Evolutionary conservation across 2,888 invertebrate genomes (phyloP).

Genomic region (Drosophila helvetica): DNA sequence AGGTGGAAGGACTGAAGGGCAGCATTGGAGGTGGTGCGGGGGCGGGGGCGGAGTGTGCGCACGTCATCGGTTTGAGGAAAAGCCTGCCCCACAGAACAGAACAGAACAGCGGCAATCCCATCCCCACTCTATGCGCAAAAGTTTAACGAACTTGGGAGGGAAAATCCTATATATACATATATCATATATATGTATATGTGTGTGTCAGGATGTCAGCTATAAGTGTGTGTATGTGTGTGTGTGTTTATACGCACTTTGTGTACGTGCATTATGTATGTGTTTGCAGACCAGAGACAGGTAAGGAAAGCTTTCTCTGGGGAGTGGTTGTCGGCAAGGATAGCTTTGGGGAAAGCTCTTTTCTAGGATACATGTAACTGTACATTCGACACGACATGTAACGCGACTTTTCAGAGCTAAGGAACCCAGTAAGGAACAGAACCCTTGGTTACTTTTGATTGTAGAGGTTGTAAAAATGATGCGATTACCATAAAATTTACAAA

Average conservation of each 20-base stretch:
- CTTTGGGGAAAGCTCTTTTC: constrained; percentile 18
- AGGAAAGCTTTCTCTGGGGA: background rate
- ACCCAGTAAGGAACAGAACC: background rate
- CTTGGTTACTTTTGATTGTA: no score
- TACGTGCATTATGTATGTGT: constrained; percentile 11
- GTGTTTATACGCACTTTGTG: constrained; percentile 37
- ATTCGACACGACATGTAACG: background rate
- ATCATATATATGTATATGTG: constrained; percentile 8
- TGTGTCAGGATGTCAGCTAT: background rate
- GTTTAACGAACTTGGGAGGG: constrained; percentile 74
- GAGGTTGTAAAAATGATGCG: no score
- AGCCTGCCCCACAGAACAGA: constrained; percentile 16
- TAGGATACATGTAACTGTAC: background rate
- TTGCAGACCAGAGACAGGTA: background rate
- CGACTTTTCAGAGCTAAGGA: no score
- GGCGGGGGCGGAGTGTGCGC: constrained; percentile 64
- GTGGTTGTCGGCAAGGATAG: background rate
- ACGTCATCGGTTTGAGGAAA: constrained; percentile 62
- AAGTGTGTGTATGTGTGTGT: constrained; percentile 5
- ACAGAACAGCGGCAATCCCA: background rate
- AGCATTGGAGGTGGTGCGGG: background rate
- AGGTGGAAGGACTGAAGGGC: background rate
- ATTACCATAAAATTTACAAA: no score
- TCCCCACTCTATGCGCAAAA: constrained; percentile 59
- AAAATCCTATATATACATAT: constrained; percentile 12